Base-by-base conservation (phyloP, 2,797 vertebrate genomes). In the Anomalospiza imberbis region DNA sequence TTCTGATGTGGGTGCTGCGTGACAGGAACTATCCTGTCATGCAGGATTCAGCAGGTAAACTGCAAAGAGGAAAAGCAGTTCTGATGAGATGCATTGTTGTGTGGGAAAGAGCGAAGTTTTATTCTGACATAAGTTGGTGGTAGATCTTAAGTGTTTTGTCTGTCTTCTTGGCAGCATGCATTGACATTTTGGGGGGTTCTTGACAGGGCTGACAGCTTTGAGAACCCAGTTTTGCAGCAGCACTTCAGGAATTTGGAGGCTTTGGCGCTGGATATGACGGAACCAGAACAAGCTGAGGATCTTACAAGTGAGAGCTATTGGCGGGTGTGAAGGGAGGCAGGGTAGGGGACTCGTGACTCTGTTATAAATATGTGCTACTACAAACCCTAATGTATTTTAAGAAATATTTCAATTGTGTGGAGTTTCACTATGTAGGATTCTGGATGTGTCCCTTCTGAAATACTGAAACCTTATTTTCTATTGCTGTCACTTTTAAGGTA, bases 201-300 rank as follows among this genome's bases (percentile, higher is more conserved):
- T 94, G 51, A 85, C 94, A 99, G 99, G 98, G 98, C 97, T 84
- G 99, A 99, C 70, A 97, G 98, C 40, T 99, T 99, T 97, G 99
- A 99, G 98, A 99, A 99, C 96, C 99, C 99, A 1, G 98, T 98
- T 80, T 97, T 99, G 74, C 99, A 99, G 97, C 98, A 99, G 94
- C 98, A 99, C 87, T 99, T 98, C 97, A 98, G 98, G 95, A 99
- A 99, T 98, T 97, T 99, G 96, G 99, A 99, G 96, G 99, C 99
- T 54, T 97, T 99, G 95, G 99, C 99, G 1, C 97, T 99, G 96
- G 98, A 99, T 88, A 96, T 98, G 98, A 10, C 96, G 94, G 98
- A 98, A 87, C 99, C 99, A 25, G 99, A 99, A 78, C 96, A 98
- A 65, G 98, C 96, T 26, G 98, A 99, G 11, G 99, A 99, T 95